phyloP scores from a whole-genome alignment of 1,140 invertebrate species.

The Drosophila kanapiae region DNA sequence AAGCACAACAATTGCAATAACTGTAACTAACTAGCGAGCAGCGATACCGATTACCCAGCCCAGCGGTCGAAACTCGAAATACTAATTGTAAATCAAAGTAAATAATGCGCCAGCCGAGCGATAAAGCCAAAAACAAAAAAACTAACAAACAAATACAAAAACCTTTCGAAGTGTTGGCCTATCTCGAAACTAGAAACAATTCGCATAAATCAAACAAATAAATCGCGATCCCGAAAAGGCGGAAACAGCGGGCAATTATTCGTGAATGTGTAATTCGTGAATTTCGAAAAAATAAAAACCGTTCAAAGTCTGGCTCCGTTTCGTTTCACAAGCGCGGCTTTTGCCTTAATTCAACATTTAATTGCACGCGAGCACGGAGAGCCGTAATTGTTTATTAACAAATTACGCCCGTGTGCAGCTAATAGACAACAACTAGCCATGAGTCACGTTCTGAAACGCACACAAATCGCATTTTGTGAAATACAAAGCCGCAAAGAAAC shows the following conservation, averaged over 20 bases:
- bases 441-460: constrained; percentile 54
- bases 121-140: constrained; percentile 33
- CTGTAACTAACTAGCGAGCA: constrained; percentile 30
- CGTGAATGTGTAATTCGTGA: constrained; percentile 51
- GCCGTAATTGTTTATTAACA: constrained; percentile 68
- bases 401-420: constrained; percentile 51
- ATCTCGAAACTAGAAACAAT: constrained; percentile 40
- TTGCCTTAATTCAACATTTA: constrained; percentile 49
- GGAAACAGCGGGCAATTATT: constrained; percentile 67
- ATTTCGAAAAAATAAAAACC: constrained; percentile 7
- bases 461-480: constrained; percentile 17
- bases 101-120: constrained; percentile 13
- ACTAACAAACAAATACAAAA: constrained; percentile 14
- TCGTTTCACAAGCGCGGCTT: constrained; percentile 35
- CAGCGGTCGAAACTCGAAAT: constrained; percentile 46
- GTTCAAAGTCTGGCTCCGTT: constrained; percentile 26
- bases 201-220: constrained; percentile 47
- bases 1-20: constrained; percentile 49
- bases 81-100: constrained; percentile 64
- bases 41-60: constrained; percentile 23
- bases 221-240: constrained; percentile 40
- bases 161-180: constrained; percentile 13
- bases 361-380: constrained; percentile 52
- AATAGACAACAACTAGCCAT: constrained; percentile 27
- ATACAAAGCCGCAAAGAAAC: constrained; percentile 10